These are phyloP conservation scores for Lucinisca nassula DNA, from an alignment of 2,888 invertebrate genomes.

Conservation along the genomic window DNA sequence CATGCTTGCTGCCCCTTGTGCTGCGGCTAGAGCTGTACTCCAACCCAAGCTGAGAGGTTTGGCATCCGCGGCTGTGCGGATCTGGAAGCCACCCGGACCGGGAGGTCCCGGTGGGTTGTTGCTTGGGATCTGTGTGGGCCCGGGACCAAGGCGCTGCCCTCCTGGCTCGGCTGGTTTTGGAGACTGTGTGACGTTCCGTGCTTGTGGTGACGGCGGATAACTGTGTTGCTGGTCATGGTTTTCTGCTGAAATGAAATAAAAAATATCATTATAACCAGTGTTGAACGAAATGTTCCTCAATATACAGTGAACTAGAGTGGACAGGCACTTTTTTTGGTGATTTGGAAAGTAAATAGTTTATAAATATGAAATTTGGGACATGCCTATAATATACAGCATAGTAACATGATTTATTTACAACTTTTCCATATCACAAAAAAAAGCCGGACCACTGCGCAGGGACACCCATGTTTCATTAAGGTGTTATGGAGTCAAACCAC, in stretches of 20 bases:
- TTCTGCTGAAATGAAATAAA: conserved; percentile 72
- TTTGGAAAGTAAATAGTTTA: too few relatives aligned
- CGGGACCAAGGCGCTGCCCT: conserved; percentile 70
- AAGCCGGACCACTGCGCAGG: too few relatives aligned
- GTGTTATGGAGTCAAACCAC: too few relatives aligned
- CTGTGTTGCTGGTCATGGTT: conserved; percentile 77
- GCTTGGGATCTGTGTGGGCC: conserved; percentile 52
- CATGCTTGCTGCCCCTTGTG: conserved; percentile 86
- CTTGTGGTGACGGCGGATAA: conserved; percentile 35
- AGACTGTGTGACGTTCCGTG: conserved; percentile 39
- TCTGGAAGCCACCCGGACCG: conserved; percentile 34
- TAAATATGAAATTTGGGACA: too few relatives aligned
- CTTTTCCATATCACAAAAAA: too few relatives aligned
- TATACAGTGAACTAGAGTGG: too few relatives aligned
- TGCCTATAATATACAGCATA: too few relatives aligned
- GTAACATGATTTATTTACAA: too few relatives aligned
- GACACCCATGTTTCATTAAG: too few relatives aligned
- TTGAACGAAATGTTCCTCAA: too few relatives aligned
- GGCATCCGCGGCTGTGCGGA: conserved; percentile 60
- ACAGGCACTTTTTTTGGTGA: too few relatives aligned
- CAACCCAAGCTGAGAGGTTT: conserved; percentile 88
- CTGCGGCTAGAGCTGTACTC: conserved; percentile 89
- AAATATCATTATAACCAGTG: too few relatives aligned
- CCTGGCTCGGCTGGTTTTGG: conserved; percentile 66
- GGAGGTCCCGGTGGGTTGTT: conserved; percentile 41